phyloP scores from a whole-genome alignment of 2,888 invertebrate species.

The Ctenicera cuprea region DNA sequence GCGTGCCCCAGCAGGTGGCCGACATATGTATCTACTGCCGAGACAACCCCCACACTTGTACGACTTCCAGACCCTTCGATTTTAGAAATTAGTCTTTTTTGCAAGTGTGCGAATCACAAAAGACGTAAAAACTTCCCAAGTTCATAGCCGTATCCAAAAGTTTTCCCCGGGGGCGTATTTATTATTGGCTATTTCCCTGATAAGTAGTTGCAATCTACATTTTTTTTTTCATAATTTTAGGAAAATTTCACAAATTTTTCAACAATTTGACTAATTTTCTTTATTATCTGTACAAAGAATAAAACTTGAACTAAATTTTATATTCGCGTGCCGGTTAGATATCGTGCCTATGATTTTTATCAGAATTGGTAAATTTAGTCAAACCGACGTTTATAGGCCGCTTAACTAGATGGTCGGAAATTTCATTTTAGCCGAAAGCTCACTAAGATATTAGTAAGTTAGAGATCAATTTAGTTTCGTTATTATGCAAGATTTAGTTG shows the following conservation, averaged over 20 bases:
- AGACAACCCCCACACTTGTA: constrained; percentile 52
- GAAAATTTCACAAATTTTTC: too few species aligned
- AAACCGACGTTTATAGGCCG: constrained; percentile 28
- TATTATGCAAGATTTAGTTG: constrained; percentile 46
- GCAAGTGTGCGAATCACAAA: constrained; percentile 39
- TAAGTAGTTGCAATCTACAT: too few species aligned
- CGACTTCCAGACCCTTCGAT: constrained; percentile 46
- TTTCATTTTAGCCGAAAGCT: constrained; percentile 39
- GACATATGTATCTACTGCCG: constrained; percentile 58
- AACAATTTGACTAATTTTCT: too few species aligned
- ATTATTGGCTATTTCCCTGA: too few species aligned
- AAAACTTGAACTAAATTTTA: too few species aligned
- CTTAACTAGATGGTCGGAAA: constrained; percentile 19
- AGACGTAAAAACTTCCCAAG: not conserved
- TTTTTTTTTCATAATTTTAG: too few species aligned
- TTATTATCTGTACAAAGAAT: too few species aligned
- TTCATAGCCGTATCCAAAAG: too few species aligned
- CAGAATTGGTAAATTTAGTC: constrained; percentile 31
- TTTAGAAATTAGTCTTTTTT: constrained; percentile 41
- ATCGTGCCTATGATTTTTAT: constrained; percentile 41
- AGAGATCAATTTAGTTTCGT: constrained; percentile 40
- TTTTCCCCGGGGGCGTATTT: too few species aligned
- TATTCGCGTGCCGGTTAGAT: constrained; percentile 37
- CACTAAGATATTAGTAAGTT: constrained; percentile 25
- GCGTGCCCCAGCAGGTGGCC: constrained; percentile 63